Evolutionary conservation across 2,888 invertebrate species (phyloP), one percentile per base, ranked within the genome.

Genomic region (Fissipunctia ypsillon): DNA sequence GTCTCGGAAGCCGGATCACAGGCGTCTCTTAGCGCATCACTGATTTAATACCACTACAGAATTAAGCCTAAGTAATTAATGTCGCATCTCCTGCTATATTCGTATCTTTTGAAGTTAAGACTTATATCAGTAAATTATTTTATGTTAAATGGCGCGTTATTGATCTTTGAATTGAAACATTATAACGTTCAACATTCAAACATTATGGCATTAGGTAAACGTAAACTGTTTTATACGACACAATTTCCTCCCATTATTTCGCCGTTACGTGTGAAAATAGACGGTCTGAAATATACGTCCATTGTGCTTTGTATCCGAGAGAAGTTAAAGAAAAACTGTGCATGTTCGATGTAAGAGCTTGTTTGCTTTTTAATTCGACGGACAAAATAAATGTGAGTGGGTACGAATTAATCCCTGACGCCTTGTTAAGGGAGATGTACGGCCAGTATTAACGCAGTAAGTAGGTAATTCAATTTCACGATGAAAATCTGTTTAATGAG

Each of bases 31-130:
- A 90, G 89, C 90, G 88, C 93, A 91, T 93, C 94, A 93, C 92
- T 94, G 94, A 95, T 95, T 95, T 95, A 95, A 92, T 90, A 88
- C 92, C 87, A 83, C 88, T 85, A 84, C 88, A 85, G 90, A 90
- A 93, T 91, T 91, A 91, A 92, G 88, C 84, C 86, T 81, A 81
- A 83, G 86, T 90, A 91, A 93, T 92, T 92, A 92, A 91, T 90
- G 92, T 91, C 88, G 77, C 87, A 84, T 89, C 87, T 85, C 80
- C 87, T 81, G 85, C 88, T 90, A 88, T 91, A 88, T 87, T 84
- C 69, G 79, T 81, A 77, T 60, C 86, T 89, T 92, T 93, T 93
- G 91, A 92, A 91, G 88, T 90, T 77, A 72, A 78, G 69, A 78
- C 72, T 76, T 81, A 78, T 77, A 80, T 74, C 59, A 65, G 68